Percentiles rank a stretch among this genome's conserved stretches.
Evolutionary conservation across 2,888 invertebrate genomes (phyloP).

Genomic region (Pedicia rivosa): DNA sequence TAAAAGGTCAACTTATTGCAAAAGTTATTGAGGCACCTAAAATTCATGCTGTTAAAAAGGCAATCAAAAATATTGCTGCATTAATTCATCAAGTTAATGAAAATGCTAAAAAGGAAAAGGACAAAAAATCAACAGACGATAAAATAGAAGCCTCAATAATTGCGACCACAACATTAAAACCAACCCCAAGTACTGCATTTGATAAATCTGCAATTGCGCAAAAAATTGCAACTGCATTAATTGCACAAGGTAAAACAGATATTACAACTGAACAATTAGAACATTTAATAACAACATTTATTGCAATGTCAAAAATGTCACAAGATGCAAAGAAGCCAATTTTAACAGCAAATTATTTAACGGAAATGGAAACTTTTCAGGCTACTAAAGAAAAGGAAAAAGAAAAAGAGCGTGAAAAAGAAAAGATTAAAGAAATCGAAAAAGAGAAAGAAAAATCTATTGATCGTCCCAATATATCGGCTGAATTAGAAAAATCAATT

Average conservation of each 20-base stretch:
- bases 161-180: constrained; percentile 28
- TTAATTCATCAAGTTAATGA: constrained; percentile 49
- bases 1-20: constrained; percentile 61
- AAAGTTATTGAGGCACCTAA: constrained; percentile 43
- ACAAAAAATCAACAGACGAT: too few relatives aligned
- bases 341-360: constrained; percentile 34
- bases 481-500: not conserved
- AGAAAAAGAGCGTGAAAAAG: constrained; percentile 12
- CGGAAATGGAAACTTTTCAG: constrained; percentile 19
- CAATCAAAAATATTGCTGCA: constrained; percentile 60
- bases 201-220: constrained; percentile 66
- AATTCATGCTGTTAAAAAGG: constrained; percentile 52
- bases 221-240: constrained; percentile 63
- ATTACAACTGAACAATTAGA: constrained; percentile 65
- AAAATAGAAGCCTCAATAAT: constrained; percentile 20
- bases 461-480: not conserved
- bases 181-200: constrained; percentile 50
- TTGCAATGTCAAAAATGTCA: constrained; percentile 48
- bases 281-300: constrained; percentile 62
- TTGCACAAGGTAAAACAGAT: constrained; percentile 66
- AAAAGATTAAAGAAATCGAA: constrained; percentile 8
- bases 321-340: constrained; percentile 32
- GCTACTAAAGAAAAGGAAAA: constrained; percentile 19
- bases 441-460: not conserved
- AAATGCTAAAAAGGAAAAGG: constrained; percentile 25